Conservation (phyloP, 2,113 vertebrate species). For the Reinhardtius hippoglossoides region DNA sequence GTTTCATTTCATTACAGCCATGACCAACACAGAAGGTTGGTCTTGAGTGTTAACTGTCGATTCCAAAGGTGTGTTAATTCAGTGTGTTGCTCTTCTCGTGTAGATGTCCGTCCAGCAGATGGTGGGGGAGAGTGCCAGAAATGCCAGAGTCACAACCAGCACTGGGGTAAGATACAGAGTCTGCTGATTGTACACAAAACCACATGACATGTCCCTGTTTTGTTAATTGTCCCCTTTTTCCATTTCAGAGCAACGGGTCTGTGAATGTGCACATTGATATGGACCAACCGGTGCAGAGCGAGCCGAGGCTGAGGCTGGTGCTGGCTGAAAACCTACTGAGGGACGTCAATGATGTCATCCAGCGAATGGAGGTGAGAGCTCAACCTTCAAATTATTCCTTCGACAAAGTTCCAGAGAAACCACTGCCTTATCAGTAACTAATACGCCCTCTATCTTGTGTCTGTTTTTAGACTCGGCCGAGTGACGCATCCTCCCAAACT, state of each 20-base stretch:
- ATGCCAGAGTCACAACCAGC: slow-evolving; percentile 82
- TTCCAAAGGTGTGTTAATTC: background rate
- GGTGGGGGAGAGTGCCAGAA: slow-evolving; percentile 84
- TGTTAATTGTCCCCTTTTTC: background rate
- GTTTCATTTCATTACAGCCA: background rate
- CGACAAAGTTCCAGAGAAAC: background rate
- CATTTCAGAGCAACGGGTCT: slow-evolving; percentile 84
- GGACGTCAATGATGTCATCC: slow-evolving; percentile 86
- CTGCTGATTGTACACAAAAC: background rate
- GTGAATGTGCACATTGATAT: slow-evolving; percentile 93
- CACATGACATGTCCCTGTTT: background rate
- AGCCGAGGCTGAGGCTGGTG: slow-evolving; percentile 89
- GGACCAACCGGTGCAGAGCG: slow-evolving; percentile 89
- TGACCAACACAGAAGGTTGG: background rate
- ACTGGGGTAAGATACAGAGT: slow-evolving; percentile 77
- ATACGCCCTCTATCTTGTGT: background rate
- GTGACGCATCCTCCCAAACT: slow-evolving; percentile 68
- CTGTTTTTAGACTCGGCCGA: slow-evolving; percentile 64
- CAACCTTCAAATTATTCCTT: background rate
- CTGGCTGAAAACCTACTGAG: slow-evolving; percentile 91
- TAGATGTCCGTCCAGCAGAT: slow-evolving; percentile 86
- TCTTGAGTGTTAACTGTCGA: background rate
- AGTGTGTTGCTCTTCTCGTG: slow-evolving; percentile 32
- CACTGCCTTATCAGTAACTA: background rate
- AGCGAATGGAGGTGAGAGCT: slow-evolving; percentile 86